Percentiles rank a stretch among this genome's conserved stretches.
phyloP scores from a whole-genome alignment of 2,888 invertebrate genomes.

The Branchipolynoe longqiensis region DNA sequence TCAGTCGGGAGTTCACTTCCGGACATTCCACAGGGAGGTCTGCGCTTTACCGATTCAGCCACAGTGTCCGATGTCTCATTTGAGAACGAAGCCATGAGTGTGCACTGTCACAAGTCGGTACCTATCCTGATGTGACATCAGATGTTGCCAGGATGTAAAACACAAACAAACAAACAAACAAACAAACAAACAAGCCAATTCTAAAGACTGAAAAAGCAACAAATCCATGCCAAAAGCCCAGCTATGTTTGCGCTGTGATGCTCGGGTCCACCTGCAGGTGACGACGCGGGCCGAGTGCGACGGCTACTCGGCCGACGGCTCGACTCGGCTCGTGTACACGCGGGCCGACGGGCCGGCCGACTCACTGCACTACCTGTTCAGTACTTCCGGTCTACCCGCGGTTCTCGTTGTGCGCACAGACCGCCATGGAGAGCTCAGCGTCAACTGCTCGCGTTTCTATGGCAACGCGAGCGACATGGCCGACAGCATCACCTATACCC shows the following conservation, averaged over 20 bases:
- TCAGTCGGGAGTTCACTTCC: not conserved
- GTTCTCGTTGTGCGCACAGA: conserved; percentile 84
- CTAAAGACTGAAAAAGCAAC: not conserved
- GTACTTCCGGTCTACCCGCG: conserved; percentile 86
- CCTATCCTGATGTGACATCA: too few relatives aligned
- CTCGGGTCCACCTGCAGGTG: too few relatives aligned
- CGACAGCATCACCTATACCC: conserved; percentile 78
- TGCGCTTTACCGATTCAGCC: too few relatives aligned
- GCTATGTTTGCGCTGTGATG: not conserved
- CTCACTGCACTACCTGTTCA: conserved; percentile 87
- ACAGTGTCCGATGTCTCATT: too few relatives aligned
- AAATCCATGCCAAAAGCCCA: not conserved
- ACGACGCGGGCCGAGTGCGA: not conserved
- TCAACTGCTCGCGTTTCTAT: conserved; percentile 83
- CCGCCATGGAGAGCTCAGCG: conserved; percentile 77
- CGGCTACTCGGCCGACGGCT: not conserved
- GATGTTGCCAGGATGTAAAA: too few relatives aligned
- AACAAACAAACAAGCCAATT: not conserved
- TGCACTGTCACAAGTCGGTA: too few relatives aligned
- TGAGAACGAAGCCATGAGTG: too few relatives aligned
- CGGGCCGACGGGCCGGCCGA: conserved; percentile 85
- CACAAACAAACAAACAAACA: not conserved
- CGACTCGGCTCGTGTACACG: conserved; percentile 24
- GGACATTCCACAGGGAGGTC: not conserved
- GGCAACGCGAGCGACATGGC: conserved; percentile 62